A percentile compares a stretch with the other conserved stretches of the same genome.
Evolutionary conservation across 2,113 vertebrate genomes (phyloP).

Genomic region (Periophthalmus modestus): DNA sequence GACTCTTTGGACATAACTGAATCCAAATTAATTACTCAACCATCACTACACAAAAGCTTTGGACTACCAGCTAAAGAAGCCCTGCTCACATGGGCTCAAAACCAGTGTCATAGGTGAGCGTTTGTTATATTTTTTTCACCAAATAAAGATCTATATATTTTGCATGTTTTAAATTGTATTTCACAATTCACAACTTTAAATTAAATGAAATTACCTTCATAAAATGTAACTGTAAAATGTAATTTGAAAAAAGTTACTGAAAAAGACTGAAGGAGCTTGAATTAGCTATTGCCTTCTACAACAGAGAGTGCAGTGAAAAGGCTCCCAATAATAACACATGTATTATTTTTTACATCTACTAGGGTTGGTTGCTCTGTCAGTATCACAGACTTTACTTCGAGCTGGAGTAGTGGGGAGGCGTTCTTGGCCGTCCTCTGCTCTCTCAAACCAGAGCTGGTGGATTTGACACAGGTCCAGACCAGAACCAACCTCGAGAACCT

Average conservation of each 20-base stretch:
- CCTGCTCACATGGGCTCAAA: constrained; percentile 88
- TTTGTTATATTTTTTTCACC: neutral
- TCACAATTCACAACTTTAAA: no score
- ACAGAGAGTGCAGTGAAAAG: neutral
- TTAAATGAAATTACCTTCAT: no score
- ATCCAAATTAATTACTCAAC: constrained; percentile 72
- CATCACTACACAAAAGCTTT: constrained; percentile 71
- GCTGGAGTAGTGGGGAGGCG: constrained; percentile 88
- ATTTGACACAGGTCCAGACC: constrained; percentile 76
- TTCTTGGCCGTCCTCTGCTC: constrained; percentile 88
- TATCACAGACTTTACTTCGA: constrained; percentile 88
- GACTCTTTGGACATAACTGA: constrained; percentile 69
- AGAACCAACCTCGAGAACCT: constrained; percentile 87
- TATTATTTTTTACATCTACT: neutral
- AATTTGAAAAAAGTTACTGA: no score
- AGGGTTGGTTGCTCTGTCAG: constrained; percentile 77
- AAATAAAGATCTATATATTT: no score
- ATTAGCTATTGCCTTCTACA: no score
- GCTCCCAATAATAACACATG: neutral
- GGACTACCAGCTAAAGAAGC: constrained; percentile 81
- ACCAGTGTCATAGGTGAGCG: constrained; percentile 83
- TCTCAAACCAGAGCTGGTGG: constrained; percentile 84
- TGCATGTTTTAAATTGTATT: no score
- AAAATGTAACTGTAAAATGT: no score
- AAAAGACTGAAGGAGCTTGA: no score